Base-by-base conservation (phyloP, 2,888 invertebrate species). In the Leptothorax acervorum region DNA sequence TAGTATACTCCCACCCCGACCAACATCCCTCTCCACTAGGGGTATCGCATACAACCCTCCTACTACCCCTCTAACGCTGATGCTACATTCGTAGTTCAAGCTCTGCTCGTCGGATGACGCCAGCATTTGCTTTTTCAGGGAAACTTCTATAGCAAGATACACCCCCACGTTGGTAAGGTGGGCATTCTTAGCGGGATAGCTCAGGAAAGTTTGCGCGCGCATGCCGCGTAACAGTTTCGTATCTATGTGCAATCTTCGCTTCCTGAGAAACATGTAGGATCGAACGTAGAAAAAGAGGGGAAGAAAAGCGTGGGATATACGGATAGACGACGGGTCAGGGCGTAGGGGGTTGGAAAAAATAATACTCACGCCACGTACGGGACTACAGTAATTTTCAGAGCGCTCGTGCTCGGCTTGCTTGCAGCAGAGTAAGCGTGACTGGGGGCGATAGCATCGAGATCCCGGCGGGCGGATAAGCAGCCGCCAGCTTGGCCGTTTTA, bases 381-480 rank as follows among this genome's bases (percentile, higher is more conserved):
- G 86, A 87, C 87, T 89, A 87, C 88, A 88, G 89, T 92, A 93
- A 93, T 93, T 92, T 90, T 89, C 89, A 89, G 88, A 88, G 88
- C 90, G 88, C 90, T 90, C 91, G 92, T 91, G 91, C 86, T 91
- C 89, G 90, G 88, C 86, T 90, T 88, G 90, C 89, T 90, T 88
- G 90, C 90, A 86, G 90, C 89, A 87, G 85, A 90, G 92, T 90
- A 93, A 93, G 93, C 94, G 94, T 94, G 94, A 94, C 93, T 93
- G 86, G 90, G 76, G 83, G 90, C 90, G 93, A 94, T 94, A 93
- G 83, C 90, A 94, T 94, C 94, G 91, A 89, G 93, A 94, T 94
- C 91, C 89, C 90, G 92, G 83, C 86, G 86, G 74, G 63, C 83
- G 91, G 93, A 94, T 94, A 94, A 93, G 92, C 91, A 87, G 86